phyloP scores from a whole-genome alignment of 2,888 invertebrate genomes.

The Belgica antarctica region DNA sequence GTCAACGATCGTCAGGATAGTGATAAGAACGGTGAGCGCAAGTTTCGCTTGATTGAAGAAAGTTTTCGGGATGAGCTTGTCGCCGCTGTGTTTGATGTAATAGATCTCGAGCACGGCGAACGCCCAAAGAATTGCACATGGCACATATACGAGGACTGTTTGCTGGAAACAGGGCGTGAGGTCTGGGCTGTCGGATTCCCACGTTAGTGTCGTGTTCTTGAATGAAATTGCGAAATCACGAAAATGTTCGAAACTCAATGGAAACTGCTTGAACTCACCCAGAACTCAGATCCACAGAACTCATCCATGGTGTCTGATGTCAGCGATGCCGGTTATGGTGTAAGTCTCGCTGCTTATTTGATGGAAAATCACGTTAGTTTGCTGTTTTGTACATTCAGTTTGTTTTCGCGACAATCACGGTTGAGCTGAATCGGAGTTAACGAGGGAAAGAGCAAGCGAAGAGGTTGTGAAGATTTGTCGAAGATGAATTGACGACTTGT shows the following conservation, averaged over 20 bases:
- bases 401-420: too few relatives aligned
- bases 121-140: conserved; percentile 80
- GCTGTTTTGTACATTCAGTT: too few relatives aligned
- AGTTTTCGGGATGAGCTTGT: conserved; percentile 75
- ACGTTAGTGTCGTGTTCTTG: conserved; percentile 74
- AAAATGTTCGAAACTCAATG: background rate
- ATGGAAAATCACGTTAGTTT: too few relatives aligned
- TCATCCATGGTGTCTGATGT: conserved; percentile 64
- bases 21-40: conserved; percentile 62
- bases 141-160: conserved; percentile 85
- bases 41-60: conserved; percentile 70
- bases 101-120: conserved; percentile 71
- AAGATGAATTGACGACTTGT: too few relatives aligned
- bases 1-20: conserved; percentile 68
- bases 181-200: conserved; percentile 80
- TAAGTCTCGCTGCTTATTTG: too few relatives aligned
- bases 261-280: conserved; percentile 63
- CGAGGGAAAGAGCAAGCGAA: background rate
- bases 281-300: conserved; percentile 76
- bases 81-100: conserved; percentile 73
- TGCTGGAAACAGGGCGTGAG: conserved; percentile 89
- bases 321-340: too few relatives aligned
- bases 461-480: too few relatives aligned
- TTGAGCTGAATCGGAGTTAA: conserved; percentile 35
- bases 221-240: conserved; percentile 48